phyloP scores from a whole-genome alignment of 2,113 vertebrate genomes.

The Forbesichthys papilliferus region DNA sequence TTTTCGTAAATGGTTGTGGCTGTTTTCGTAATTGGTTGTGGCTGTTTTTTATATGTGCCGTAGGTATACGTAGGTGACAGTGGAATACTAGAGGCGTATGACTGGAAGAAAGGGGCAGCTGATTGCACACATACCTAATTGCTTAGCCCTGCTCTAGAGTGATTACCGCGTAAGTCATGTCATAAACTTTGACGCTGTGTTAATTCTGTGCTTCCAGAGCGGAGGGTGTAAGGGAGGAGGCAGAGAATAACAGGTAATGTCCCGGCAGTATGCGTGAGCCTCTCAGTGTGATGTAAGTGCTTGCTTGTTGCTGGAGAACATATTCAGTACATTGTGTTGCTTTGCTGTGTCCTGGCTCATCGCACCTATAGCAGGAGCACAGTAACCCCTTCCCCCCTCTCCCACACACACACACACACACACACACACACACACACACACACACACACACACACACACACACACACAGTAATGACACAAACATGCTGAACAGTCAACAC shows the following conservation, averaged over 20 bases:
- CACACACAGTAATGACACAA: conserved; percentile 32
- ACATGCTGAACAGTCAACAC: conserved; percentile 26
- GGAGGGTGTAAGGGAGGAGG: conserved; percentile 56
- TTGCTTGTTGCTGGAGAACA: conserved; percentile 25
- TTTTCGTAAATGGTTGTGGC: no score
- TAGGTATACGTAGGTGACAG: no score
- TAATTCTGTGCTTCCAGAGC: conserved; percentile 68
- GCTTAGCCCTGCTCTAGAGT: conserved; percentile 10
- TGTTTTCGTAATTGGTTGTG: no score
- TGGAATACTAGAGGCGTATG: no score
- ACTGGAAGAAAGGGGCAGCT: background rate
- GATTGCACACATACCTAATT: conserved; percentile 35
- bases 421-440: conserved; percentile 2
- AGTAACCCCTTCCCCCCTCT: no score
- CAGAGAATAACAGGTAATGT: conserved; percentile 62
- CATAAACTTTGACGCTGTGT: conserved; percentile 46
- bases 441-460: no score
- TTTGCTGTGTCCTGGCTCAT: conserved; percentile 15
- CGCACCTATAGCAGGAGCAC: conserved; percentile 18
- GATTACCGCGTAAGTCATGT: conserved; percentile 16
- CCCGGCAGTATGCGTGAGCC: conserved; percentile 29
- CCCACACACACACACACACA: no score
- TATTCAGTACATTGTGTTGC: background rate
- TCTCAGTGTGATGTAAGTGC: conserved; percentile 38
- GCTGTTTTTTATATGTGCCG: no score